Percentiles rank a stretch among this genome's conserved stretches.
Conservation (phyloP, 2,797 vertebrate species). For the Sebastes cheni region DNA sequence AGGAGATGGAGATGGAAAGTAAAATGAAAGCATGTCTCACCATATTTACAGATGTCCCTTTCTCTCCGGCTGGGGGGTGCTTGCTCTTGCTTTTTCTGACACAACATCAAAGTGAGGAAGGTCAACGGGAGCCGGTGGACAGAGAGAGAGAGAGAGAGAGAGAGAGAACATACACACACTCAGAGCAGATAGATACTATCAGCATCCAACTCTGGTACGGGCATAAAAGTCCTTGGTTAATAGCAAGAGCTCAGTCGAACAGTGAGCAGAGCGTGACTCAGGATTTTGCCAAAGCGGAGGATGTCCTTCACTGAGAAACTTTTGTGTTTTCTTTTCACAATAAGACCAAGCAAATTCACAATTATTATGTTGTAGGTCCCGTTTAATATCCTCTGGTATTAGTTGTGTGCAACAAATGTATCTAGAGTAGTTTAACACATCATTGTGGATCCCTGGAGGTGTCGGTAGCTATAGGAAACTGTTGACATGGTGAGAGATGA, state of each 20-base stretch:
- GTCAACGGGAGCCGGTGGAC: slow-evolving; percentile 61
- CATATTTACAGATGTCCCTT: slow-evolving; percentile 80
- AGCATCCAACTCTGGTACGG: slow-evolving; percentile 45
- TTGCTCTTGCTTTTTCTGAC: slow-evolving; percentile 85
- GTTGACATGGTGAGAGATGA: slow-evolving; percentile 64
- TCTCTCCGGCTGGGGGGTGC: slow-evolving; percentile 79
- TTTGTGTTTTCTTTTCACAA: not conserved
- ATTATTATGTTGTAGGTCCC: not conserved
- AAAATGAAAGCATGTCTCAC: slow-evolving; percentile 70
- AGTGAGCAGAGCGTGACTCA: slow-evolving; percentile 49
- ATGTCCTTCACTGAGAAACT: slow-evolving; percentile 45
- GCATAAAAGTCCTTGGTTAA: slow-evolving; percentile 65
- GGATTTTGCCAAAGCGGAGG: slow-evolving; percentile 32
- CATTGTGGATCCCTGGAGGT: slow-evolving; percentile 33
- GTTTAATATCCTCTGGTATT: not conserved
- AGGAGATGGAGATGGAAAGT: not conserved
- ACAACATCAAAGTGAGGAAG: slow-evolving; percentile 61
- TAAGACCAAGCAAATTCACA: slow-evolving; percentile 17
- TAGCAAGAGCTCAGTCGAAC: slow-evolving; percentile 52
- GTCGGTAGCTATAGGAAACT: slow-evolving; percentile 63
- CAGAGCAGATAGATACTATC: slow-evolving; percentile 62
- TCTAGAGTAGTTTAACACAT: not conserved
- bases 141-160: slow-evolving; percentile 55
- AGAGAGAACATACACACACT: slow-evolving; percentile 32
- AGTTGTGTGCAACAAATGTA: slow-evolving; percentile 15